Base-by-base conservation (phyloP, 2,888 invertebrate species). In the Xestia ashworthii region DNA sequence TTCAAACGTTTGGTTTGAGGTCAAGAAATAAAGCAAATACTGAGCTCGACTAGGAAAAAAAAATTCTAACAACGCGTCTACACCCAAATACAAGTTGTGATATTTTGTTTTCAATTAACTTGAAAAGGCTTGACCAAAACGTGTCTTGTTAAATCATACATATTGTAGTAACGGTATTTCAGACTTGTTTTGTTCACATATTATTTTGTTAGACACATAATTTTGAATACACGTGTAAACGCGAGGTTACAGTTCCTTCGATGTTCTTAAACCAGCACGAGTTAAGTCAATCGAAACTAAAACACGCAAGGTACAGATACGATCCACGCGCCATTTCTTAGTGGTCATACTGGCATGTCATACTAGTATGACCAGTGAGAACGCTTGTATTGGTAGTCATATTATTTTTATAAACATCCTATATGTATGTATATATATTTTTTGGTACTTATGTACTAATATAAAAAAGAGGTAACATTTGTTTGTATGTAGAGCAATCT, bases 231-330 rank as follows among this genome's bases (percentile, higher is more conserved):
- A 25, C 19, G 41, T 65, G 16, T 65, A 14, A 44, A 65, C 65
- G 65, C 65, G 65, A 44, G 65, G 65, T n/a, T n/a, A 44, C 32
- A 53, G 60, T 64, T 46, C 32, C 44, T n/a, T 55, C 19, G 55
- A 71, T 76, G 65, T n/a, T 74, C 25, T 81, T 60, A 32, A 67
- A 71, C 66, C 58, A 60, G 68, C 44, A 41, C 71, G 38, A 58
- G 5, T 71, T 72, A 55, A 32, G n/a, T 38, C n/a, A 64, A n/a
- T 53, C 53, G n/a, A 25, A 78, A 76, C 41, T 71, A 71, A 82
- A 71, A 74, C 78, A 77, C 71, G 68, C 71, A 67, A 89, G 78
- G 74, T 84, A 84, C 79, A 80, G 84, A 87, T 82, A 83, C 78
- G 73, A 80, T 83, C 75, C 82, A 85, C 79, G 76, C 82, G n/a